Percentiles rank a stretch among this genome's conserved stretches.
phyloP scores from a whole-genome alignment of 2,888 invertebrate genomes.

The Sesia bembeciformis region DNA sequence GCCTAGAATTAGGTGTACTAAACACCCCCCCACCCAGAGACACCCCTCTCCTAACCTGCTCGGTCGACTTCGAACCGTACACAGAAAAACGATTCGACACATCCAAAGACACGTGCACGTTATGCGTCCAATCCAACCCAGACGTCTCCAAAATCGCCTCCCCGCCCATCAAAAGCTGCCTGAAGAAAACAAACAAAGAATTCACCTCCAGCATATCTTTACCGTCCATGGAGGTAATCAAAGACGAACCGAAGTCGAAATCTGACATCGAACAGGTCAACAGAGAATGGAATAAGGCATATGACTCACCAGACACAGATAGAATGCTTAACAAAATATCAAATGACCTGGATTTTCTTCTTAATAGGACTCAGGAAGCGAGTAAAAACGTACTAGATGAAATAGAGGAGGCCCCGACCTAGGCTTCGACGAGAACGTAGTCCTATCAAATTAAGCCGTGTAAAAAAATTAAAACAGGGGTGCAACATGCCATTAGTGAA shows the following conservation, averaged over 20 bases:
- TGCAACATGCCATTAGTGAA: constrained; percentile 33
- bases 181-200: constrained; percentile 46
- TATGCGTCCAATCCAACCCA: constrained; percentile 52
- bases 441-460: constrained; percentile 8
- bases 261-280: constrained; percentile 54
- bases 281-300: constrained; percentile 50
- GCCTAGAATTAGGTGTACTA: constrained; percentile 69
- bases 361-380: constrained; percentile 77
- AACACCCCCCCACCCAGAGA: constrained; percentile 29
- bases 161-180: constrained; percentile 62
- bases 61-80: constrained; percentile 50
- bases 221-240: constrained; percentile 43
- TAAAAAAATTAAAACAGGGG: constrained; percentile 44
- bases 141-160: constrained; percentile 50
- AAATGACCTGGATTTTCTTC: constrained; percentile 86
- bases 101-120: constrained; percentile 47
- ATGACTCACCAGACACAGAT: constrained; percentile 58
- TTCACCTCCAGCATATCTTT: constrained; percentile 47
- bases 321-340: constrained; percentile 87
- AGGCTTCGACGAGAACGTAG: constrained; percentile 14
- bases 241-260: constrained; percentile 32
- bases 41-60: constrained; percentile 39
- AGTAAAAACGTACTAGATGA: constrained; percentile 34
- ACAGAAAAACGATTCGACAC: constrained; percentile 38
- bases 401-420: constrained; percentile 58